Evolutionary conservation across 1,140 invertebrate genomes (phyloP).

Genomic region (Eulimnadia texana): DNA sequence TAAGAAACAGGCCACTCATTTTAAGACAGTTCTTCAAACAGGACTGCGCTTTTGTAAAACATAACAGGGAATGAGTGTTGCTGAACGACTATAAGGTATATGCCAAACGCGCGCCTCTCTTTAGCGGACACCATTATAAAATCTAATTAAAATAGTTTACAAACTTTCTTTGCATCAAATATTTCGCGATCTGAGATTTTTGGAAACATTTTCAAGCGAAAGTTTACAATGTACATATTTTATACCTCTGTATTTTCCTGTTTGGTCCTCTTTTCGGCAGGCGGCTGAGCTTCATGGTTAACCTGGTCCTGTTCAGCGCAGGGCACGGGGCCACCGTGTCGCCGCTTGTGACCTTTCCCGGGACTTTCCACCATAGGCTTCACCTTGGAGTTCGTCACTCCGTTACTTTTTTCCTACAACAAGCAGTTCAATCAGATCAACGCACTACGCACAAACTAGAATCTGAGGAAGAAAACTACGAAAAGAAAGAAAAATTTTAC

Average conservation of each 20-base stretch:
- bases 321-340: constrained; percentile 9
- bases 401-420: constrained; percentile 5
- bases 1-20: neutral
- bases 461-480: neutral
- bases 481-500: neutral
- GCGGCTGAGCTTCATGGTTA: constrained; percentile 1
- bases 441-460: neutral
- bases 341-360: constrained; percentile 13
- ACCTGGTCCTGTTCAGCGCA: neutral
- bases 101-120: too few species aligned
- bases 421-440: neutral
- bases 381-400: neutral
- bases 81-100: too few species aligned
- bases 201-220: too few species aligned
- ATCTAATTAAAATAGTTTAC: too few species aligned
- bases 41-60: too few species aligned
- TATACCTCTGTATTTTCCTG: constrained; percentile 7
- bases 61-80: too few species aligned
- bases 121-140: too few species aligned
- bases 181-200: too few species aligned
- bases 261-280: constrained; percentile 12
- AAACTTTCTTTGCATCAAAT: too few species aligned
- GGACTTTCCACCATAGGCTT: constrained; percentile 16
- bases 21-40: neutral
- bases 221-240: too few species aligned